phyloP scores from a whole-genome alignment of 2,113 vertebrate species.

The Bujurquina vittata region DNA sequence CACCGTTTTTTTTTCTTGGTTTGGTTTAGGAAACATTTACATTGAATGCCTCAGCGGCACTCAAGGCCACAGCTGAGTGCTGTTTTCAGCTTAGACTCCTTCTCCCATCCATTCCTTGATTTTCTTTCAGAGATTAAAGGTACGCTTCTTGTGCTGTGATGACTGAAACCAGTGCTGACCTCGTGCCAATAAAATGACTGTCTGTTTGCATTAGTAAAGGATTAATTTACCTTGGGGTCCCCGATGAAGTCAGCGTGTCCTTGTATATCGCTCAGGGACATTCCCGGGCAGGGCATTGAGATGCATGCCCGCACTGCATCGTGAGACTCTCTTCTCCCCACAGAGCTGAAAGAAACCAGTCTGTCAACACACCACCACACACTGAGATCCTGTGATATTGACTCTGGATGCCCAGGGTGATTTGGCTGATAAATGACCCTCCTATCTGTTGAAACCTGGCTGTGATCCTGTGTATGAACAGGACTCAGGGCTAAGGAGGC shows the following conservation, averaged over 20 bases:
- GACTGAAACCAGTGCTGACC: neutral
- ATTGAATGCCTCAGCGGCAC: neutral
- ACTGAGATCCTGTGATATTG: conserved; percentile 83
- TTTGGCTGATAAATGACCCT: conserved; percentile 83
- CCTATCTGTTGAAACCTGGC: conserved; percentile 76
- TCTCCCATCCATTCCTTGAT: neutral
- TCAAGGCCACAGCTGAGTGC: neutral
- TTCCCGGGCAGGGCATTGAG: conserved; percentile 85
- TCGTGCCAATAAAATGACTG: neutral
- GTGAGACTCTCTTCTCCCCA: conserved; percentile 86
- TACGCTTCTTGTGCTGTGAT: neutral
- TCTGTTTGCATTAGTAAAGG: neutral
- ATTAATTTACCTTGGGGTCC: conserved; percentile 84
- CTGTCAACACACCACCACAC: conserved; percentile 70
- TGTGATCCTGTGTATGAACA: conserved; percentile 75
- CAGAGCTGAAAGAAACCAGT: conserved; percentile 85
- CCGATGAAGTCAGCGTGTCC: conserved; percentile 80
- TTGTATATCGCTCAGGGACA: conserved; percentile 83
- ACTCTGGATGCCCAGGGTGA: conserved; percentile 84
- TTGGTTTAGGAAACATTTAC: neutral
- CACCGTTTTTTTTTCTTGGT: neutral
- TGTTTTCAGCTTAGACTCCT: neutral
- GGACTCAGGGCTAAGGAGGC: conserved; percentile 73
- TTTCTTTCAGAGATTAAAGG: neutral
- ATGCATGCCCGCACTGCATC: conserved; percentile 82